These are phyloP conservation scores for Antechinus stuartii DNA, from an alignment of 2,113 vertebrate species.

Conservation along the genomic window DNA sequence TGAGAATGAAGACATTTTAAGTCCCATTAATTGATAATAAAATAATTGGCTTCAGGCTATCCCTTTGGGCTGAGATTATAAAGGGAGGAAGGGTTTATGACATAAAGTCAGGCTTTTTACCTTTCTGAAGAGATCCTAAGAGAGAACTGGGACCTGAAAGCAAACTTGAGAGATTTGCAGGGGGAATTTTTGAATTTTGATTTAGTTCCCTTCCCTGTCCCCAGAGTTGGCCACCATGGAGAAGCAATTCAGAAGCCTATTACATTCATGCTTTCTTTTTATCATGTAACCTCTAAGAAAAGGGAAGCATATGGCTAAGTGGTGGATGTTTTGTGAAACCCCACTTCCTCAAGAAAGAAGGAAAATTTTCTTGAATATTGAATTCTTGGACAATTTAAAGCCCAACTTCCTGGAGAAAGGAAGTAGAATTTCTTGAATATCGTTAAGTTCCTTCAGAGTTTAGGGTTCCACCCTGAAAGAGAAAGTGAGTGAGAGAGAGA, in stretches of 20 bases:
- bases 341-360: not conserved
- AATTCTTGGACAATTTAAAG: not conserved
- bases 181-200: not conserved
- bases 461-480: no score
- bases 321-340: not conserved
- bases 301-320: not conserved
- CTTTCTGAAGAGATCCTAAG: not conserved
- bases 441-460: not conserved
- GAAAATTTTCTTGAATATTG: not conserved
- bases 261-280: not conserved
- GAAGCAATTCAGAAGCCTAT: not conserved
- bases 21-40: not conserved
- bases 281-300: not conserved
- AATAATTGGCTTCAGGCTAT: not conserved
- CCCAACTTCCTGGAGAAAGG: not conserved
- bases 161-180: no score
- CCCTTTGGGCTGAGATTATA: not conserved
- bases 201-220: not conserved
- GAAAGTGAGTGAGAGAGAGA: not conserved
- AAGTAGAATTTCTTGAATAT: not conserved
- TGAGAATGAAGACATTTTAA: not conserved
- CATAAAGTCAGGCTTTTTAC: not conserved
- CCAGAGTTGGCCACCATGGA: not conserved
- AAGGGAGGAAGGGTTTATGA: not conserved
- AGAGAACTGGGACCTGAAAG: not conserved